A percentile compares a stretch with the other conserved stretches of the same genome.
Conservation (phyloP, 1,140 invertebrate genomes). For the Bombus pyrosoma region DNA sequence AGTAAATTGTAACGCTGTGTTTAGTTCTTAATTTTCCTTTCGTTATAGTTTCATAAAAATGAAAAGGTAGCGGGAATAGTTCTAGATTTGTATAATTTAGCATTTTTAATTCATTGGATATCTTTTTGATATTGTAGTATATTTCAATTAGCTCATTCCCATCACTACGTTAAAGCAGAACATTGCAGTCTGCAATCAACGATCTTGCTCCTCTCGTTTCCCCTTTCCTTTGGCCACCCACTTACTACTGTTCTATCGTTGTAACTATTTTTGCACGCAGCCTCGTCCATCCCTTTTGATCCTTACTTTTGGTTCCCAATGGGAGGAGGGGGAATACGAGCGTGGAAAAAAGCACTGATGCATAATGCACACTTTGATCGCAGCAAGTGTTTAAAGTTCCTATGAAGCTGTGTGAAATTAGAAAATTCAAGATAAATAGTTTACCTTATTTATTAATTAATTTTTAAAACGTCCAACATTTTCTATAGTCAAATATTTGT, state of each 20-base stretch:
- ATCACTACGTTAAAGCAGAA: slow-evolving; percentile 14
- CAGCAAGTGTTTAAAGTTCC: slow-evolving; percentile 17
- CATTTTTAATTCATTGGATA: neutral
- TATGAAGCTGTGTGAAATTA: neutral
- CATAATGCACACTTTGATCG: slow-evolving; percentile 44
- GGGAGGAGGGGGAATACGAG: neutral
- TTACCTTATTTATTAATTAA: neutral
- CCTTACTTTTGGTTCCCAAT: slow-evolving; percentile 37
- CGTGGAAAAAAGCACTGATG: slow-evolving; percentile 17
- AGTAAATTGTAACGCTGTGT: neutral
- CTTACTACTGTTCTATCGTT: slow-evolving; percentile 34
- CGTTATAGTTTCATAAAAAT: neutral
- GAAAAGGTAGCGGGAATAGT: neutral
- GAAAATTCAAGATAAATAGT: neutral
- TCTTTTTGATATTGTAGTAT: neutral
- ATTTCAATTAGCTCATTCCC: slow-evolving; percentile 15
- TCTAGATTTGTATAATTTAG: neutral
- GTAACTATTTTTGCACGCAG: slow-evolving; percentile 49
- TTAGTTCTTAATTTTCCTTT: neutral
- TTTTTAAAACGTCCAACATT: neutral
- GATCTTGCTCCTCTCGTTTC: slow-evolving; percentile 31
- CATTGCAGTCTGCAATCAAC: slow-evolving; percentile 44
- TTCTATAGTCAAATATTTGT: neutral
- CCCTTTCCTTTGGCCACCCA: neutral
- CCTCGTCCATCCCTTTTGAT: slow-evolving; percentile 38